phyloP scores from a whole-genome alignment of 1,140 invertebrate species.

The Caenorhabditis elegans region DNA sequence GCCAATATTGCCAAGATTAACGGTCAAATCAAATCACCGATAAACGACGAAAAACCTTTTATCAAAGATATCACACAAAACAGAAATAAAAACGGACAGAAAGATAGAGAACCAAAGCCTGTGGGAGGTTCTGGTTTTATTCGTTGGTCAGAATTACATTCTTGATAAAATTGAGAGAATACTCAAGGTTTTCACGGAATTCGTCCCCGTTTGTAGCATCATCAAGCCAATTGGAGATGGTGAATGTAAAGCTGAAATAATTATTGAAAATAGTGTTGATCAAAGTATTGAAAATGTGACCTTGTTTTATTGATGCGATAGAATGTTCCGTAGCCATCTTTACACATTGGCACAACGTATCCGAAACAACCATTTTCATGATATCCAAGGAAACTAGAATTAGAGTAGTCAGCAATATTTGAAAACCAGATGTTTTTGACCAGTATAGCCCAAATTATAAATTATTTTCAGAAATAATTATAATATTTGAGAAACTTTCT shows the following conservation, averaged over 20 bases:
- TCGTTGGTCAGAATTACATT: slow-evolving; percentile 10
- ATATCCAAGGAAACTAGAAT: slow-evolving; percentile 33
- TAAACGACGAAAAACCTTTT: not conserved
- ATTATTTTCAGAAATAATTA: too few relatives aligned
- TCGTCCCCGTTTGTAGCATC: not conserved
- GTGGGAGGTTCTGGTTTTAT: not conserved
- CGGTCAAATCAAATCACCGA: not conserved
- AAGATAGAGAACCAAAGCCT: not conserved
- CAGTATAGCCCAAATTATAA: too few relatives aligned
- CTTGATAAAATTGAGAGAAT: slow-evolving; percentile 28
- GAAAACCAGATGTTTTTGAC: too few relatives aligned
- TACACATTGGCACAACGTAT: slow-evolving; percentile 33
- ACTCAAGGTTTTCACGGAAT: slow-evolving; percentile 3
- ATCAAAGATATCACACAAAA: too few relatives aligned
- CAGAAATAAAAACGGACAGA: not conserved
- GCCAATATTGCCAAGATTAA: not conserved
- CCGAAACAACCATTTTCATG: slow-evolving; percentile 10
- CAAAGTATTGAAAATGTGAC: not conserved
- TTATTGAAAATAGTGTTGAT: not conserved
- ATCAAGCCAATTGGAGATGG: not conserved
- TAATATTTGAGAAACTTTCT: too few relatives aligned
- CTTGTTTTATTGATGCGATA: slow-evolving; percentile 8
- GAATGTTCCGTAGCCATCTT: slow-evolving; percentile 24
- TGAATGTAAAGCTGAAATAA: slow-evolving; percentile 32
- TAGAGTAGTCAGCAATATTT: too few relatives aligned